phyloP scores from a whole-genome alignment of 2,888 invertebrate genomes.

The Colostygia pectinataria region DNA sequence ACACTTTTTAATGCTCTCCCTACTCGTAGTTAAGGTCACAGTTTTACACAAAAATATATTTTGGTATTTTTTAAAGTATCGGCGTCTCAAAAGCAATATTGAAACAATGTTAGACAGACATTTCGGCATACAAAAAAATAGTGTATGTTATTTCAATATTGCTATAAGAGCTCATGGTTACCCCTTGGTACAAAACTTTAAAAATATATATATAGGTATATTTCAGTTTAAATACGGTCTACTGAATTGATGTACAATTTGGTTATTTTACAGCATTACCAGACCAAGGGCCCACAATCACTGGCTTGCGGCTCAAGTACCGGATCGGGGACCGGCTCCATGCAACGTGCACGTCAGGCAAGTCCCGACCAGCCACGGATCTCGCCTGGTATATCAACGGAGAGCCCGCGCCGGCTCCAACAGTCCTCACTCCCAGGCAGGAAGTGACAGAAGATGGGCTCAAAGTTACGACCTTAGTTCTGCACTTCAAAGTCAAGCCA shows the following conservation, averaged over 20 bases:
- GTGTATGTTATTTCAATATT: too few species aligned
- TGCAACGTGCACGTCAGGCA: slow-evolving; percentile 92
- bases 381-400: slow-evolving; percentile 95
- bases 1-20: slow-evolving; percentile 24
- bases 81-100: too few species aligned
- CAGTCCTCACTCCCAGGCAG: slow-evolving; percentile 76
- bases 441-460: slow-evolving; percentile 84
- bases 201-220: too few species aligned
- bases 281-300: slow-evolving; percentile 91
- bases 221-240: too few species aligned
- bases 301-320: slow-evolving; percentile 90
- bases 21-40: background rate
- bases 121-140: too few species aligned
- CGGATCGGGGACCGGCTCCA: slow-evolving; percentile 91
- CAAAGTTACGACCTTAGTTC: slow-evolving; percentile 89
- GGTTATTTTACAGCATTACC: slow-evolving; percentile 87
- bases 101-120: too few species aligned
- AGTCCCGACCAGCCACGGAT: slow-evolving; percentile 91
- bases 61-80: too few species aligned
- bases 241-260: too few species aligned
- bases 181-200: too few species aligned
- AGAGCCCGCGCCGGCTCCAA: slow-evolving; percentile 85
- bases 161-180: too few species aligned
- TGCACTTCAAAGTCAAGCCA: slow-evolving; percentile 91
- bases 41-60: background rate